Evolutionary conservation across 1,140 invertebrate genomes (phyloP), one percentile per base, ranked within the genome.

Genomic region (Dendrolimus kikuchii): DNA sequence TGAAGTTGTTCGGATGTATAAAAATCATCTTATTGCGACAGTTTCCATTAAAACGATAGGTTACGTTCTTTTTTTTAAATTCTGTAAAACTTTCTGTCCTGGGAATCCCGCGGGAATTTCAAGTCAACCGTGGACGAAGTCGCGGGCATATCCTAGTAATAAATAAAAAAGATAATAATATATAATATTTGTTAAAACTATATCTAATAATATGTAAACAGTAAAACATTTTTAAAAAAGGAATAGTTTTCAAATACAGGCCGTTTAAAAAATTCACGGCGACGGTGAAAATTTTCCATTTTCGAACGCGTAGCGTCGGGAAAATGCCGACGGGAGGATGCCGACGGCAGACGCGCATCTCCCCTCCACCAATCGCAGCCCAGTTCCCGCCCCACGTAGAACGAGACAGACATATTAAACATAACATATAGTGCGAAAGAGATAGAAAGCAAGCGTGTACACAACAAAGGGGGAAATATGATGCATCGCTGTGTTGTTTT

Each of bases 401-500:
- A n/a, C 44, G 73, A 57, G 66, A 80, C 58, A 40, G 38, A 53
- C n/a, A 10, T 43, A 72, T 71, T 42, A 61, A 52, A 72, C 53
- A 77, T 81, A 80, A 53, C 66, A 5, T 8, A 40, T 37, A 36
- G 63, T 8, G 6, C 44, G 67, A 81, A 42, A 54, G 64, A 48
- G 74, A 77, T 53, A 40, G 62, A 59, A 47, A 49, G 60, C 57
- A 55, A 72, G 72, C 79, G 79, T 82, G 77, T 74, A 70, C 68
- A 68, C 71, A 77, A 52, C 59, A 68, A 64, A 66, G 68, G 71
- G 74, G 78, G 79, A 81, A 84, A 80, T 85, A 84, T 82, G 81
- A 85, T 85, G 81, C 79, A 85, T 77, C 74, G 23, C 23, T 23
- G 73, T 79, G 78, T 81, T 85, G 77, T 85, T 82, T 81, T 77